A percentile compares a stretch with the other conserved stretches of the same genome.
phyloP scores from a whole-genome alignment of 2,113 vertebrate species.

The Myocastor coypus region DNA sequence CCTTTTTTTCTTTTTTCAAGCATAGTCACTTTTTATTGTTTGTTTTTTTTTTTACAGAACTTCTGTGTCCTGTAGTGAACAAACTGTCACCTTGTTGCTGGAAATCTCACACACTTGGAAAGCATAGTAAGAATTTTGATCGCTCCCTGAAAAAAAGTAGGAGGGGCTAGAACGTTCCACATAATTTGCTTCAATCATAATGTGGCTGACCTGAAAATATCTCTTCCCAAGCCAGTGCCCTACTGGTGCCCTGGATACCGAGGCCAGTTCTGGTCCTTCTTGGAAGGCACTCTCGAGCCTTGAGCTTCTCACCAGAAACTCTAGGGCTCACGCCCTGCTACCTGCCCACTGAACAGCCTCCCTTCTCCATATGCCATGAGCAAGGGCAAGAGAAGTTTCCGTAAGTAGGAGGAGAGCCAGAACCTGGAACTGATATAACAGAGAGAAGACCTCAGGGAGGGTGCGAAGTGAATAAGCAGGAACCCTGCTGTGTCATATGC shows the following conservation, averaged over 20 bases:
- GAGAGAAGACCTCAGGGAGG: background rate
- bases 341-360: background rate
- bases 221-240: background rate
- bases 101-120: conserved; percentile 10
- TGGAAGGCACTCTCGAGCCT: background rate
- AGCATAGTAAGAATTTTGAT: background rate
- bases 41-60: background rate
- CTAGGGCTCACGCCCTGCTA: background rate
- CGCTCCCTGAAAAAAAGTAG: background rate
- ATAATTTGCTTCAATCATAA: background rate
- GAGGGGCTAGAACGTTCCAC: background rate
- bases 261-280: background rate
- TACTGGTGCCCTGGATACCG: background rate
- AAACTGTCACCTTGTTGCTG: background rate
- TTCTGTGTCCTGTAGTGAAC: background rate
- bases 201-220: background rate
- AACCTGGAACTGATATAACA: background rate
- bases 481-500: background rate
- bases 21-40: background rate
- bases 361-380: background rate
- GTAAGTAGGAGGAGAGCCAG: background rate
- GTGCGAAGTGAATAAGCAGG: background rate
- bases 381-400: background rate
- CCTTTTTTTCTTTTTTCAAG: conserved; percentile 17
- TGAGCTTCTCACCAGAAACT: background rate